Percentiles rank a stretch among this genome's conserved stretches.
Evolutionary conservation across 2,888 invertebrate genomes (phyloP).

Genomic region (Machimus rusticus): DNA sequence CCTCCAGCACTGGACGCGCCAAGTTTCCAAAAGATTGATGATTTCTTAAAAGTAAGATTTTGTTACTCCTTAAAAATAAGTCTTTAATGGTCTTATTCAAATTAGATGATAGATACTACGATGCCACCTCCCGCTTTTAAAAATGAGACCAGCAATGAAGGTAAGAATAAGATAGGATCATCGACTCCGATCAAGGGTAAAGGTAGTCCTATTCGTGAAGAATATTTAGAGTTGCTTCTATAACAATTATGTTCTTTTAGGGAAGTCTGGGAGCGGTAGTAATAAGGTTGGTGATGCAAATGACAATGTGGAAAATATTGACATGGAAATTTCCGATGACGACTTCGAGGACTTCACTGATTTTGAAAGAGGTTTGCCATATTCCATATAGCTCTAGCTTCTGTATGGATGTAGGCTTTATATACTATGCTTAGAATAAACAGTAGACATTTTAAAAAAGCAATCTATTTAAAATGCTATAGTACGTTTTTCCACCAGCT

Average conservation of each 20-base stretch:
- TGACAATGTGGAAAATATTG: constrained; percentile 77
- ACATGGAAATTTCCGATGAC: constrained; percentile 88
- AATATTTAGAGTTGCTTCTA: background rate
- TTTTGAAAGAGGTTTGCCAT: constrained; percentile 57
- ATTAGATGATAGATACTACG: constrained; percentile 54
- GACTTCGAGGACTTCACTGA: constrained; percentile 66
- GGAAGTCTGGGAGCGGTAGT: constrained; percentile 54
- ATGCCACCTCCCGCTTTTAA: constrained; percentile 47
- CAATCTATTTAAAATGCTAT: background rate
- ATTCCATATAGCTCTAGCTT: background rate
- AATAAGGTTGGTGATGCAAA: background rate
- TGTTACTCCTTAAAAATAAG: background rate
- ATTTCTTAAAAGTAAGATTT: background rate
- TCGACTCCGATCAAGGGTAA: constrained; percentile 50
- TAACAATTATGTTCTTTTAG: constrained; percentile 46
- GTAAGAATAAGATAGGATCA: constrained; percentile 54
- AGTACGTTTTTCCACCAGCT: background rate
- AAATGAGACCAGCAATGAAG: constrained; percentile 52
- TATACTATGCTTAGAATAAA: background rate
- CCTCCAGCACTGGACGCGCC: constrained; percentile 45
- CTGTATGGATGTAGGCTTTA: background rate
- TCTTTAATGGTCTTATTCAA: background rate
- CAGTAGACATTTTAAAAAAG: background rate
- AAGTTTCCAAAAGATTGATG: constrained; percentile 36
- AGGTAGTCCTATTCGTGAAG: constrained; percentile 10